Base-by-base conservation (phyloP, 2,888 invertebrate species). In the Cryptocheilus praepositus region DNA sequence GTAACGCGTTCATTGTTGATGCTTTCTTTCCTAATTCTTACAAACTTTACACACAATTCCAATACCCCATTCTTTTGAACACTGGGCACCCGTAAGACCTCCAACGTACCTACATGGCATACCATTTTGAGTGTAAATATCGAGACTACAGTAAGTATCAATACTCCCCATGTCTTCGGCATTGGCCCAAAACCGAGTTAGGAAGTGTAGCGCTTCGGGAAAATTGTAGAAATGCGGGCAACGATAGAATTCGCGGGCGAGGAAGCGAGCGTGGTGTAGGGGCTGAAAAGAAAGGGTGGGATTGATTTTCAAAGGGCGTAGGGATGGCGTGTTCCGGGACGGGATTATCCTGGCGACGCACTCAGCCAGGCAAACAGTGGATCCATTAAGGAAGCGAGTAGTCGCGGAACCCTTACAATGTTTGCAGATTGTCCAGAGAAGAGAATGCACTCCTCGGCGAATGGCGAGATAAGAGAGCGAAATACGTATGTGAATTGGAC, bases 351-450 rank as follows among this genome's bases (percentile, higher is more conserved):
- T 54, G 68, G 57, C 60, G 74, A 75, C 74, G 73, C 73, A 75
- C 74, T 72, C 73, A 54, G 70, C 65, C 75, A 79, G 79, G 81
- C 81, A 82, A 84, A 84, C 82, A 84, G 76, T 76, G 65, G 75
- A 76, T 80, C 84, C 83, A 83, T 83, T 83, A 81, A 80, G 81
- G 56, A 46, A 62, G 55, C 3, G 36, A 11, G 4, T 56, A 54
- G 44, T 55, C 58, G 66, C 70, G 54, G 69, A 62, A 64, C 73
- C 69, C 74, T 77, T 73, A 70, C 71, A 71, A 75, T 75, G 74
- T 81, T 79, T 79, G 77, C 60, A 67, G 60, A 77, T 60, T 57
- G 71, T 58, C 60, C 61, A 36, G 36, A 5, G 25, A 25, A 25
- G 25, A 25, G 25, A 25, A 25, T 25, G 25, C 25, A 25, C 2